Conservation (phyloP, 2,888 invertebrate genomes). For the Cephalotes varians region DNA sequence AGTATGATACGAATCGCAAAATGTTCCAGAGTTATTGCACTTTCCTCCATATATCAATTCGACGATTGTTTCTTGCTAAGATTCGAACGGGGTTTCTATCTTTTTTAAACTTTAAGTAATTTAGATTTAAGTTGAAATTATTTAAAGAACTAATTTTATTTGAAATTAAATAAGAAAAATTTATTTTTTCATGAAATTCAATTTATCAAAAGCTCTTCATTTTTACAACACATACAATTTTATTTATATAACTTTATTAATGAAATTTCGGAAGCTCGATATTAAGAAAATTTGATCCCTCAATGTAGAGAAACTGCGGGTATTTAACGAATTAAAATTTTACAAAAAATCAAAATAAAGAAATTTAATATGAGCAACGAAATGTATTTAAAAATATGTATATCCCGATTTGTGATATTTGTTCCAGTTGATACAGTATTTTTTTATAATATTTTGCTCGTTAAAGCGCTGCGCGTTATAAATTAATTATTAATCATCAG, state of each 20-base stretch:
- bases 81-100: not conserved
- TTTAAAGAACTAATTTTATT: not conserved
- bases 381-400: not conserved
- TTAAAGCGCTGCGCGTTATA: not conserved
- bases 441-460: not conserved
- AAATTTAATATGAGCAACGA: not conserved
- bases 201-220: not conserved
- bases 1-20: conserved; percentile 27
- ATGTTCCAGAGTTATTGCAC: conserved; percentile 26
- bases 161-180: not conserved
- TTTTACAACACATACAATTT: not conserved
- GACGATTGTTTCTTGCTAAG: not conserved
- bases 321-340: not conserved
- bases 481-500: conserved; percentile 46
- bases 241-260: not conserved
- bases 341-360: not conserved
- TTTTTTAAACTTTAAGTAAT: not conserved
- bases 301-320: too few species aligned
- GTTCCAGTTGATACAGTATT: not conserved
- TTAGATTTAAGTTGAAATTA: not conserved
- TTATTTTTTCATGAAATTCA: not conserved
- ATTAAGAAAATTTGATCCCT: not conserved
- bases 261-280: not conserved
- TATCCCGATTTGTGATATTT: not conserved
- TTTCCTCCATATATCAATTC: not conserved